Base-by-base conservation (phyloP, 2,888 invertebrate genomes). In the Himalopsyche kuldschensis region DNA sequence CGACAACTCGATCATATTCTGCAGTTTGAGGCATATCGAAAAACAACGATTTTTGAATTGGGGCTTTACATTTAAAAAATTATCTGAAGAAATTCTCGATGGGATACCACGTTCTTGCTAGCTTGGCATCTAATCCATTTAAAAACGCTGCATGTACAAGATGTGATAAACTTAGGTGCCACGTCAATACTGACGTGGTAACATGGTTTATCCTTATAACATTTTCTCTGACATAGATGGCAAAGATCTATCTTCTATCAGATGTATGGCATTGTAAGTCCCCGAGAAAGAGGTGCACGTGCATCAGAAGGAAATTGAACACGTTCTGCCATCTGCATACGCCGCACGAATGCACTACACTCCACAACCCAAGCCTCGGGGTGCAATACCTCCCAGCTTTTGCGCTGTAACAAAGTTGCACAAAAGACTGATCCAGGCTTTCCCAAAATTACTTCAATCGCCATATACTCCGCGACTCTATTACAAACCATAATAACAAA, bases 271-370 rank as follows among this genome's bases (percentile, higher is more conserved):
- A 24, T 55, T 55, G 55, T 55, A 55, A 55, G 55, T 55, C 55
- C 2, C 3, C 41, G 41, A 41, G 41, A 41, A 41, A 41, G 55
- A 55, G 55, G n/a, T 55, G 20, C 55, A 55, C 55, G 55, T 55
- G 47, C 55, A 79, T 55, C 79, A 48, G 55, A 79, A 31, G 79
- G 63, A 79, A 79, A 79, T 79, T 79, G 79, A 79, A 79, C 79
- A 79, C 79, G 79, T 79, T 24, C 79, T 30, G 48, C 47, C 31
- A 79, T 79, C 79, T 79, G 79, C 79, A 79, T 79, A 79, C 47
- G 79, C n/a, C 47, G 55, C 55, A 55, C 55, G 55, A 55, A n/a
- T 55, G 55, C 55, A 55, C 55, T 24, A 55, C 24, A 55, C 55
- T 55, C 55, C 24, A 55, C 55, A 55, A 55, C 55, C 55, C 55